These are phyloP conservation scores for Creontiades dilutus DNA, from an alignment of 2,888 invertebrate species.

Conservation along the genomic window DNA sequence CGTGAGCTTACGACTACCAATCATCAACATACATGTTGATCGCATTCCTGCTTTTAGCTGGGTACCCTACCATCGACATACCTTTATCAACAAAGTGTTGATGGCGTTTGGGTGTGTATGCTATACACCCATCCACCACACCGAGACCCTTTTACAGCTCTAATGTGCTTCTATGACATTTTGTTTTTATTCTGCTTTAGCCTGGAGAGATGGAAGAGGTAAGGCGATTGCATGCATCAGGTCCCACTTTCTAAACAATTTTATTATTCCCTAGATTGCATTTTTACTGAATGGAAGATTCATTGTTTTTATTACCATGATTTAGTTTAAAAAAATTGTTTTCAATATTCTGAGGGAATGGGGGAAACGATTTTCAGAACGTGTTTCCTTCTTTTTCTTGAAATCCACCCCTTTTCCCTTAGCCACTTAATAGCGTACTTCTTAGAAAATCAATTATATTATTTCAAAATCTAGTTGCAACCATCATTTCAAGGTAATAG, in stretches of 20 bases:
- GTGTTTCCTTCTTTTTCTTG: background rate
- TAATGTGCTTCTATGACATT: slow-evolving; percentile 43
- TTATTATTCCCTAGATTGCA: slow-evolving; percentile 38
- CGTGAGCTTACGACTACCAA: too few species aligned
- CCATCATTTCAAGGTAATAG: background rate
- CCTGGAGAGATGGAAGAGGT: slow-evolving; percentile 74
- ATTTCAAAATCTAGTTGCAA: background rate
- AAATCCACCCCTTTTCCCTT: background rate
- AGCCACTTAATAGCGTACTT: background rate
- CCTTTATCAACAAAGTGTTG: background rate
- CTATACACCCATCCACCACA: background rate
- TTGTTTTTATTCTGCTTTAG: slow-evolving; percentile 71
- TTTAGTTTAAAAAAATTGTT: background rate
- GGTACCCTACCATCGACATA: background rate
- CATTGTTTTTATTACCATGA: background rate
- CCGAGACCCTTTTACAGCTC: slow-evolving; percentile 30
- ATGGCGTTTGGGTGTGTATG: background rate
- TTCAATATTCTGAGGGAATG: background rate
- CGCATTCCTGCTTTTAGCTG: too few species aligned
- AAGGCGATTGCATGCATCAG: slow-evolving; percentile 70
- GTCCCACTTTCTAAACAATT: slow-evolving; percentile 43
- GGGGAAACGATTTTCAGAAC: background rate
- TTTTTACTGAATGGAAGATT: slow-evolving; percentile 12
- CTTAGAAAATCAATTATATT: background rate
- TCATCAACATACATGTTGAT: too few species aligned